phyloP scores from a whole-genome alignment of 1,140 invertebrate genomes.

The Scaptodrosophila lebanonensis region DNA sequence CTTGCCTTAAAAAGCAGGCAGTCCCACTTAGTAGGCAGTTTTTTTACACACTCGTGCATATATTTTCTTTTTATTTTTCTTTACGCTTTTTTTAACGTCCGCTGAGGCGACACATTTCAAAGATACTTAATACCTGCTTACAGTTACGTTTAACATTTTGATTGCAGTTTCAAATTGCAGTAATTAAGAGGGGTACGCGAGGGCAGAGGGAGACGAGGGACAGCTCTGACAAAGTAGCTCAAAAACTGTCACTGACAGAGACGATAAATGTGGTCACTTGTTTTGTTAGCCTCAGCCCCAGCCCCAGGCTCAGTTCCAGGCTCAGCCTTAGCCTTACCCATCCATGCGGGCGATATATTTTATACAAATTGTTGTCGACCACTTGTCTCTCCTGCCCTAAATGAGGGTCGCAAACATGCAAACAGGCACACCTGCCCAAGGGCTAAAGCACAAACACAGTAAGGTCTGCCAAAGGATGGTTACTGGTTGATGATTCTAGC shows the following conservation, averaged over 20 bases:
- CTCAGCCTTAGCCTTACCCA: too few relatives aligned
- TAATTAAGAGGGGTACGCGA: slow-evolving; percentile 35
- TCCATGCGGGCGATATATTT: slow-evolving; percentile 67
- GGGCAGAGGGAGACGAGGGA: neutral
- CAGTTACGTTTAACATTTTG: slow-evolving; percentile 44
- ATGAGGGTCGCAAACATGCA: slow-evolving; percentile 68
- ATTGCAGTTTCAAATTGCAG: slow-evolving; percentile 60
- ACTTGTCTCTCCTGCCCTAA: too few relatives aligned
- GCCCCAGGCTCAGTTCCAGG: too few relatives aligned
- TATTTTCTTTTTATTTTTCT: neutral
- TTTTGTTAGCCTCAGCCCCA: slow-evolving; percentile 21
- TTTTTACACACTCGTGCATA: slow-evolving; percentile 18
- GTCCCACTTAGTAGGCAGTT: slow-evolving; percentile 17
- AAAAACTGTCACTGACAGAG: slow-evolving; percentile 42
- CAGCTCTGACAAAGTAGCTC: neutral
- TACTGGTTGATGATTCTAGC: too few relatives aligned
- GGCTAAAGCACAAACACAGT: slow-evolving; percentile 16
- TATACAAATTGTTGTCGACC: slow-evolving; percentile 64
- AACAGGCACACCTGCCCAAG: slow-evolving; percentile 55
- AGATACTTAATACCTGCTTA: slow-evolving; percentile 33
- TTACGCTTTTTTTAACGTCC: neutral
- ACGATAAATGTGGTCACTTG: slow-evolving; percentile 39
- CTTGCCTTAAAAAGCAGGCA: neutral
- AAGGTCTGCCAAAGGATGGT: too few relatives aligned
- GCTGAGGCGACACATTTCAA: slow-evolving; percentile 32